phyloP scores from a whole-genome alignment of 1,140 invertebrate genomes.

The Platyscapa corneri region DNA sequence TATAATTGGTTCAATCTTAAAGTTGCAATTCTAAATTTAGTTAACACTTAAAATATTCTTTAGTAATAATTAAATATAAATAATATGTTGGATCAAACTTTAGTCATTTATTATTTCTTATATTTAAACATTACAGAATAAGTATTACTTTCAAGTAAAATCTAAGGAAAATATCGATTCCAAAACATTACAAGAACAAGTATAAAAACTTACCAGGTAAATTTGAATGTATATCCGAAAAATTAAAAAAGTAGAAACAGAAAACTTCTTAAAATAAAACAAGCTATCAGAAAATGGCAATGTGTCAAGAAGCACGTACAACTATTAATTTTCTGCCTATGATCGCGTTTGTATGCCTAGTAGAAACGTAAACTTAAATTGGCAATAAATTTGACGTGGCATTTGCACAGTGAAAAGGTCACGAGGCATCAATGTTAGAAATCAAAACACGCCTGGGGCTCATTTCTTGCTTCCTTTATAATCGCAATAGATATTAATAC shows the following conservation, averaged over 20 bases:
- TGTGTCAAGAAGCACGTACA: background rate
- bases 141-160: background rate
- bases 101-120: background rate
- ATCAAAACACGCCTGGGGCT: conserved; percentile 30
- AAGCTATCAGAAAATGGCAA: background rate
- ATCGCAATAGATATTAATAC: background rate
- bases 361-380: conserved; percentile 19
- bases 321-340: background rate
- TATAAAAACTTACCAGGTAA: no score
- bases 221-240: background rate
- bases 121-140: background rate
- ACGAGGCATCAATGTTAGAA: conserved; percentile 2
- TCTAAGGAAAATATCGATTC: no score
- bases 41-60: background rate
- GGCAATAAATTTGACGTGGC: conserved; percentile 27
- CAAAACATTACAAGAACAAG: no score
- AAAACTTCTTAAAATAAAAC: background rate
- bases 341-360: background rate
- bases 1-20: background rate
- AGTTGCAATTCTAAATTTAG: background rate
- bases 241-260: background rate
- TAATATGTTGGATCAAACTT: background rate
- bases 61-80: background rate
- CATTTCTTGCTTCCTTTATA: background rate
- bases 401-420: conserved; percentile 19